phyloP scores from a whole-genome alignment of 2,888 invertebrate genomes.

The Metalampra italica region DNA sequence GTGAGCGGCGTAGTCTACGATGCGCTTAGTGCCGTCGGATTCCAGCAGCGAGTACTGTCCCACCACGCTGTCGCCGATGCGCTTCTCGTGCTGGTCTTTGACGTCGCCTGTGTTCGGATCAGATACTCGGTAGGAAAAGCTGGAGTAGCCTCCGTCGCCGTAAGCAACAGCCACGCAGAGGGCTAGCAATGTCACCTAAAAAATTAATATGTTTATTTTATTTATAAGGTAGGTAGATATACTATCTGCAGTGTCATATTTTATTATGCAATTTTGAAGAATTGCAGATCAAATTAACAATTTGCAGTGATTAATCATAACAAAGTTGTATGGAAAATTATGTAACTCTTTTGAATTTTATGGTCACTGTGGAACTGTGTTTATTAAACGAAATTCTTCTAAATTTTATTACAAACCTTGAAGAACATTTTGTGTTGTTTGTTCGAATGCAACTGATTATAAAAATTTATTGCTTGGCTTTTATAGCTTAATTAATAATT shows the following conservation, averaged over 20 bases:
- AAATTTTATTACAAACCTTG: slow-evolving; percentile 34
- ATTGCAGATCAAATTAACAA: too few relatives aligned
- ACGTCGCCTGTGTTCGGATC: slow-evolving; percentile 73
- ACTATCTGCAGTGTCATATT: too few relatives aligned
- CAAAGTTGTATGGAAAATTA: too few relatives aligned
- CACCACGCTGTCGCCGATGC: slow-evolving; percentile 67
- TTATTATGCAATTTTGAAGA: too few relatives aligned
- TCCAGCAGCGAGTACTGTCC: slow-evolving; percentile 71
- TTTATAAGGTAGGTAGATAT: too few relatives aligned
- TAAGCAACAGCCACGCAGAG: slow-evolving; percentile 40
- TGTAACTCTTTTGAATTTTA: too few relatives aligned
- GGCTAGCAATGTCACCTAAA: slow-evolving; percentile 11
- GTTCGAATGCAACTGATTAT: slow-evolving; percentile 35
- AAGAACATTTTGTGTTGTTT: slow-evolving; percentile 42
- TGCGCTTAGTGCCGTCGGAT: slow-evolving; percentile 68
- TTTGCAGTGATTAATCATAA: too few relatives aligned
- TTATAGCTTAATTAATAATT: slow-evolving; percentile 28
- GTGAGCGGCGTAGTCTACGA: slow-evolving; percentile 70
- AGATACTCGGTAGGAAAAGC: slow-evolving; percentile 72
- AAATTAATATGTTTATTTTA: too few relatives aligned
- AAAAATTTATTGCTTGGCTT: slow-evolving; percentile 21
- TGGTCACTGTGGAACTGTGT: too few relatives aligned
- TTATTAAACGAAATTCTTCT: slow-evolving; percentile 7
- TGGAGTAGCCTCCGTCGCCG: slow-evolving; percentile 49
- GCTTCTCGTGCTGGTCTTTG: slow-evolving; percentile 68